Evolutionary conservation across 2,888 invertebrate species (phyloP).

Genomic region (Drosophila mimica): DNA sequence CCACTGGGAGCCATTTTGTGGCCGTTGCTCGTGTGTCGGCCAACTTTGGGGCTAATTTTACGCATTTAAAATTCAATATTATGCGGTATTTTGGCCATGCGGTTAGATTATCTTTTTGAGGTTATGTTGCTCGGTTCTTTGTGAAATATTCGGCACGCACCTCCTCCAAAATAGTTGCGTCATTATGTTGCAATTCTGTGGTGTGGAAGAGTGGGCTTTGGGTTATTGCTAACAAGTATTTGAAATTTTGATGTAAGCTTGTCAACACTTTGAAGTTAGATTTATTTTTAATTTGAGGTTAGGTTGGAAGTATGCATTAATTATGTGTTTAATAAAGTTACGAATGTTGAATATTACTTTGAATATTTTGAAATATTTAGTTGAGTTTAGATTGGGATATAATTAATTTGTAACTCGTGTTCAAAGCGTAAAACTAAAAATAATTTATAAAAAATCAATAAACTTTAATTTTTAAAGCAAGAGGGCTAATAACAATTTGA

Average conservation of each 20-base stretch:
- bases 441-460: not conserved
- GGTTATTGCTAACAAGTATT: not conserved
- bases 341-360: not conserved
- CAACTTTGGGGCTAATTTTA: conserved; percentile 62
- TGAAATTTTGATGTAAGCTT: conserved; percentile 4
- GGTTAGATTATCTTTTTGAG: conserved; percentile 37
- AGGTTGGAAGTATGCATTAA: not conserved
- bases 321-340: conserved; percentile 4
- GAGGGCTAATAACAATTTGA: not conserved
- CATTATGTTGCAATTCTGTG: conserved; percentile 3
- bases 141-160: not conserved
- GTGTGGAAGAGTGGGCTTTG: not conserved
- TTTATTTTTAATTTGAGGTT: conserved; percentile 11
- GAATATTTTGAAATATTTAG: not conserved
- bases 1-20: conserved; percentile 9
- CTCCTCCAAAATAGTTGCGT: not conserved
- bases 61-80: conserved; percentile 66
- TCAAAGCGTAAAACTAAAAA: not conserved
- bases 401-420: not conserved
- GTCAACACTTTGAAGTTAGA: not conserved
- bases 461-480: not conserved
- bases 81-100: conserved; percentile 48
- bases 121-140: conserved; percentile 10
- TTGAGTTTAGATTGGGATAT: not conserved
- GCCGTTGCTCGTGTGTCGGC: conserved; percentile 16